Evolutionary conservation across 2,888 invertebrate species (phyloP).

Genomic region (Hylaea fasciaria): DNA sequence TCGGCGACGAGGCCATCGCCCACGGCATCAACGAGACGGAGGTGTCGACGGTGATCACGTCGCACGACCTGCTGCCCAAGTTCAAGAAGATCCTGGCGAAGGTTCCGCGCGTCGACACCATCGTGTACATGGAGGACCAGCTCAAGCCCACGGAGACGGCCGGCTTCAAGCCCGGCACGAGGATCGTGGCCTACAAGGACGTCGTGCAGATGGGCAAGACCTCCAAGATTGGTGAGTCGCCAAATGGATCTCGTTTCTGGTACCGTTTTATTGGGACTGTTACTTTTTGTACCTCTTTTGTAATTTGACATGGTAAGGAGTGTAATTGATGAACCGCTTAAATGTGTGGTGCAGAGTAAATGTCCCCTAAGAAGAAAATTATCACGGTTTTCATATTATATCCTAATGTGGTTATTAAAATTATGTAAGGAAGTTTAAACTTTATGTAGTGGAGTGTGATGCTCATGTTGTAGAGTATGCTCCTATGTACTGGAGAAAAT

Average conservation of each 20-base stretch:
- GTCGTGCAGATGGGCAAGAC: constrained; percentile 66
- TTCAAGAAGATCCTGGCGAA: constrained; percentile 90
- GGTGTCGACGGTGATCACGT: constrained; percentile 96
- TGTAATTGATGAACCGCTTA: too few relatives aligned
- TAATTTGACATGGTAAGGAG: too few relatives aligned
- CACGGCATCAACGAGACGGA: constrained; percentile 99
- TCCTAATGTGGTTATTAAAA: too few relatives aligned
- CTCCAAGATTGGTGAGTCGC: constrained; percentile 69
- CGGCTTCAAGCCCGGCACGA: constrained; percentile 90
- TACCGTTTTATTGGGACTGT: too few relatives aligned
- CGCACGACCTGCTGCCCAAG: constrained; percentile 95
- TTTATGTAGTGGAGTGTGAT: too few relatives aligned
- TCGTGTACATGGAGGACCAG: constrained; percentile 96
- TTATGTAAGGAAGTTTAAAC: too few relatives aligned
- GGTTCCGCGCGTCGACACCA: constrained; percentile 90
- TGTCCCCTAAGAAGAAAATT: too few relatives aligned
- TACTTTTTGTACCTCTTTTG: too few relatives aligned
- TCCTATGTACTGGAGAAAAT: too few relatives aligned
- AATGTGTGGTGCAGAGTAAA: too few relatives aligned
- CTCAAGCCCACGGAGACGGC: constrained; percentile 88
- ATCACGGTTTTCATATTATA: too few relatives aligned
- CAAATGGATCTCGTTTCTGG: not conserved
- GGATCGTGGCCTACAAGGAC: constrained; percentile 90
- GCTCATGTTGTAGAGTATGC: too few relatives aligned
- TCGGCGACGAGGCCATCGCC: constrained; percentile 98